Evolutionary conservation across 2,888 invertebrate genomes (phyloP).

Genomic region (Pantelozetes paolii): DNA sequence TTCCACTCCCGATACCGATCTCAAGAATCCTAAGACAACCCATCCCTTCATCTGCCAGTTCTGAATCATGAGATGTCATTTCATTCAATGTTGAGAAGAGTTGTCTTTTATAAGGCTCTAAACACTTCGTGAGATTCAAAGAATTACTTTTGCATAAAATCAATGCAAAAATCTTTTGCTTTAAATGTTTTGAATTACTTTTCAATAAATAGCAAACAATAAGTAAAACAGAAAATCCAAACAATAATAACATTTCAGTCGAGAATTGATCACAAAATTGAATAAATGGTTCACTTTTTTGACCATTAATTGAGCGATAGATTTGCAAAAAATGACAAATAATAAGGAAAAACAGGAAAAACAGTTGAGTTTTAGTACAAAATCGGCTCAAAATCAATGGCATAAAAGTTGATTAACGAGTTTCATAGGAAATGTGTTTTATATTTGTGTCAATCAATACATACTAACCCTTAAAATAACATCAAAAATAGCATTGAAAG

Average conservation of each 20-base stretch:
- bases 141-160: constrained; percentile 19
- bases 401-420: constrained; percentile 1
- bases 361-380: no score
- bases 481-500: no score
- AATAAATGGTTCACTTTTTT: background rate
- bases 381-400: no score
- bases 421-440: background rate
- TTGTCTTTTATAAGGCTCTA: constrained; percentile 24
- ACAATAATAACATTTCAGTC: constrained; percentile 13
- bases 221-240: background rate
- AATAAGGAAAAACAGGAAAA: no score
- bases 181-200: constrained; percentile 5
- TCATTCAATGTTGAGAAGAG: background rate
- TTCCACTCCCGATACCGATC: constrained; percentile 46
- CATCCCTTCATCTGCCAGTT: background rate
- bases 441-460: background rate
- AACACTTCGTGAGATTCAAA: constrained; percentile 9
- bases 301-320: no score
- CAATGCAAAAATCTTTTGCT: constrained; percentile 26
- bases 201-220: background rate
- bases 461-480: no score
- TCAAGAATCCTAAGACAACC: constrained; percentile 46
- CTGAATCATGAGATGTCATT: background rate
- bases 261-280: background rate
- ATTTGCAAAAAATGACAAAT: no score